Conservation (phyloP, 2,113 vertebrate genomes). For the Perca schrenkii region DNA sequence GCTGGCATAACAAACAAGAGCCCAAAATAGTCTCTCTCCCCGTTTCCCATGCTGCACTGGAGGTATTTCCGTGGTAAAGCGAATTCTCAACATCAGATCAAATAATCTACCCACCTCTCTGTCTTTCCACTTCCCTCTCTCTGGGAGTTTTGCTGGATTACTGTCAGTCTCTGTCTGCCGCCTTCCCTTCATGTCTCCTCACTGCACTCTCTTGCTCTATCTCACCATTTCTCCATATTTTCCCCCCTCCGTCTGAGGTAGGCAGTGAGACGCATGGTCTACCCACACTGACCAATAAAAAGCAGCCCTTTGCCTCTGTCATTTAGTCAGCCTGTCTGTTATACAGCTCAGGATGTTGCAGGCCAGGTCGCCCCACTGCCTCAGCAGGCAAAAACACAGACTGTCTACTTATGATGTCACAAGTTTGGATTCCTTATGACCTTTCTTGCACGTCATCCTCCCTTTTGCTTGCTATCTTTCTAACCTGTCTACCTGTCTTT, state of each 20-base stretch:
- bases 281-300: conserved; percentile 69
- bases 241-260: conserved; percentile 53
- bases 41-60: conserved; percentile 41
- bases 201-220: neutral
- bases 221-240: conserved; percentile 8
- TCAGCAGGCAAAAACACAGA: conserved; percentile 13
- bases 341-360: conserved; percentile 53
- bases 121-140: conserved; percentile 46
- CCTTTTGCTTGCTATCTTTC: neutral
- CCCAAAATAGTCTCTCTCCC: conserved; percentile 47
- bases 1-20: conserved; percentile 69
- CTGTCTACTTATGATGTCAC: conserved; percentile 26
- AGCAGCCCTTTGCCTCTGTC: conserved; percentile 59
- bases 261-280: conserved; percentile 74
- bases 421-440: conserved; percentile 18
- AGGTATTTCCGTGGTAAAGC: conserved; percentile 50
- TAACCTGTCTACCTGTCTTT: neutral
- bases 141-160: conserved; percentile 31
- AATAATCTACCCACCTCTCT: conserved; percentile 50
- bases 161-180: conserved; percentile 6
- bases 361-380: conserved; percentile 13
- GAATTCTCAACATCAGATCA: conserved; percentile 46
- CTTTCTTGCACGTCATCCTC: conserved; percentile 13
- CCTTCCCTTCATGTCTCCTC: conserved; percentile 27
- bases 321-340: conserved; percentile 60